phyloP scores from a whole-genome alignment of 2,797 vertebrate species.

The Leptatherina wallacei region DNA sequence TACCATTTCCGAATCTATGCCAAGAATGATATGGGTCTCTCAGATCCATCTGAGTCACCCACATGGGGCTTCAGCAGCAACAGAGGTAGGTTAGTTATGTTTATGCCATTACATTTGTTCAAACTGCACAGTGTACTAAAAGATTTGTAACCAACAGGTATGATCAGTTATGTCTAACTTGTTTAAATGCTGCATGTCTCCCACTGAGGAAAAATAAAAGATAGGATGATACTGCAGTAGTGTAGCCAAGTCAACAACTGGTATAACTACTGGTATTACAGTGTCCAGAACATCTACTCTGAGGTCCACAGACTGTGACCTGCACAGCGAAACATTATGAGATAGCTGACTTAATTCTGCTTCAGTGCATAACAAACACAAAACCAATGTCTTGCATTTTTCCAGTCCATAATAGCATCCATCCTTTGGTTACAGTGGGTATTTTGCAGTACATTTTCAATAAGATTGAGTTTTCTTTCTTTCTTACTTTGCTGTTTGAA shows the following conservation, averaged over 20 bases:
- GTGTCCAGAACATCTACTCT: background rate
- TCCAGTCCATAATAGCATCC: background rate
- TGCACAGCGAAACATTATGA: background rate
- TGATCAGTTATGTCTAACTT: background rate
- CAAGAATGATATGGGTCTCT: constrained; percentile 88
- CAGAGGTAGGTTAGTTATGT: constrained; percentile 73
- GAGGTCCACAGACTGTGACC: background rate
- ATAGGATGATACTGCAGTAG: background rate
- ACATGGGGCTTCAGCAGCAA: constrained; percentile 83
- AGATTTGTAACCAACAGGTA: background rate
- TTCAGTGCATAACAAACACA: background rate
- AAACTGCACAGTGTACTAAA: background rate
- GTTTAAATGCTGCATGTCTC: background rate
- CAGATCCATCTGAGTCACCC: constrained; percentile 85
- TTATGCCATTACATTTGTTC: background rate
- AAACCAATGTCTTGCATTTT: background rate
- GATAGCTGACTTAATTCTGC: background rate
- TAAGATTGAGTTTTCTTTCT: no score
- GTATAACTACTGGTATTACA: background rate
- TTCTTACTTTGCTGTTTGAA: background rate
- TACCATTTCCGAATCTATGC: constrained; percentile 90
- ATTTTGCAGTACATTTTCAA: background rate
- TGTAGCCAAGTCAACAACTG: background rate
- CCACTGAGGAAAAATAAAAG: no score
- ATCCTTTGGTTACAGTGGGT: background rate